These are phyloP conservation scores for Turritopsis rubra DNA, from an alignment of 30 jellyfish, hydroid and myxozoan species.

Conservation along the genomic window DNA sequence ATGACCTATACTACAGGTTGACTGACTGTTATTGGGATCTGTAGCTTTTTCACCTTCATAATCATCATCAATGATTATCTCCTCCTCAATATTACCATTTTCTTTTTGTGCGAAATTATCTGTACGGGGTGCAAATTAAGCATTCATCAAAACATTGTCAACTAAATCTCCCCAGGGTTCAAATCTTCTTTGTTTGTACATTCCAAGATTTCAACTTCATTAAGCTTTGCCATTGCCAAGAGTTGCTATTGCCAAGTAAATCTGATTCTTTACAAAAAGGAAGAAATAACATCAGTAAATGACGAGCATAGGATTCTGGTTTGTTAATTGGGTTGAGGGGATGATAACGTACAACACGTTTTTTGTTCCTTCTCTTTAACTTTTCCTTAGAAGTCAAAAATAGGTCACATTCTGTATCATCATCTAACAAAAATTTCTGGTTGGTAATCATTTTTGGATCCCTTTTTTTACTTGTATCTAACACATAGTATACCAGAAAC, in stretches of 20 bases:
- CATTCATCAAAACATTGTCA: constrained; percentile 20
- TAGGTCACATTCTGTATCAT: not conserved
- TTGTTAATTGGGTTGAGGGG: not conserved
- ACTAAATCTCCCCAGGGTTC: too few species aligned
- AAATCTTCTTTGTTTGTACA: too few species aligned
- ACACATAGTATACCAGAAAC: constrained; percentile 8
- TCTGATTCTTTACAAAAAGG: too few species aligned
- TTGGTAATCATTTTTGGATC: not conserved
- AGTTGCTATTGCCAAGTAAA: too few species aligned
- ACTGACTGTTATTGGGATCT: not conserved
- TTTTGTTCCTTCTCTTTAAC: constrained; percentile 13
- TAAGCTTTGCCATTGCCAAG: too few species aligned
- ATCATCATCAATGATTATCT: not conserved
- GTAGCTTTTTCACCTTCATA: not conserved
- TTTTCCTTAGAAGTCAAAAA: too few species aligned
- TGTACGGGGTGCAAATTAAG: constrained; percentile 1
- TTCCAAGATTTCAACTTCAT: too few species aligned
- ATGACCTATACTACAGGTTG: not conserved
- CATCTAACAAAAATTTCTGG: constrained; percentile 12
- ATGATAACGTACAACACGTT: constrained; percentile 17
- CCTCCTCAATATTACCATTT: not conserved
- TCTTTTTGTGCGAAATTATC: not conserved
- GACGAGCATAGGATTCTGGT: too few species aligned
- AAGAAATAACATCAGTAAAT: too few species aligned
- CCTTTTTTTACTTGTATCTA: constrained; percentile 8